Conservation (phyloP, 2,888 invertebrate species). For the Eilema caniola region DNA sequence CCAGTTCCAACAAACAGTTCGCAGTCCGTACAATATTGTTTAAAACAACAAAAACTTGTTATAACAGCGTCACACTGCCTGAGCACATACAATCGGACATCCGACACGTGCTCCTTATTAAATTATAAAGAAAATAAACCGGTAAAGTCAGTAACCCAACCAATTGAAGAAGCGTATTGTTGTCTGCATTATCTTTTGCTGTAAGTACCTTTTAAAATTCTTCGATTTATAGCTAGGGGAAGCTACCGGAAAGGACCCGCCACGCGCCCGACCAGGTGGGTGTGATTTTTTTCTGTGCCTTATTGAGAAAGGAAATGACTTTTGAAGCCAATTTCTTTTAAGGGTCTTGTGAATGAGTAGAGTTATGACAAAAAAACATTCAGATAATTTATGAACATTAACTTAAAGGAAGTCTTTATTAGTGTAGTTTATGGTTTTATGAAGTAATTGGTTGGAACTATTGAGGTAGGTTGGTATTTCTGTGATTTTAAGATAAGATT, state of each 20-base stretch:
- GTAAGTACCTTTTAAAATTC: conserved; percentile 50
- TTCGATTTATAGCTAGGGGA: conserved; percentile 60
- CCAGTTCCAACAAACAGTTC: conserved; percentile 47
- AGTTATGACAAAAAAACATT: conserved; percentile 20
- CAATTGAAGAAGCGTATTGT: conserved; percentile 32
- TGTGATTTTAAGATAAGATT: conserved; percentile 1
- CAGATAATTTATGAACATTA: conserved; percentile 15
- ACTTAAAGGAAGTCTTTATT: conserved; percentile 21
- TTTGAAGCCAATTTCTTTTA: conserved; percentile 54
- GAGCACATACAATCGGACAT: conserved; percentile 70
- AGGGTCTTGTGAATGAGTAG: conserved; percentile 39
- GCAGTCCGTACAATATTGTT: conserved; percentile 45
- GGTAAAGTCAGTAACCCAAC: conserved; percentile 54
- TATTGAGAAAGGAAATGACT: conserved; percentile 63
- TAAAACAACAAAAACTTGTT: conserved; percentile 55
- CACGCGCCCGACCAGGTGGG: conserved; percentile 76
- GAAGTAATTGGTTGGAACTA: conserved; percentile 2
- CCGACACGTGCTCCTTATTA: conserved; percentile 81
- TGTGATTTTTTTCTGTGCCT: conserved; percentile 62
- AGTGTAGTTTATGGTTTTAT: conserved; percentile 15
- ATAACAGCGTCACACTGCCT: conserved; percentile 69
- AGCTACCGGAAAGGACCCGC: conserved; percentile 70
- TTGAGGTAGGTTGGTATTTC: not conserved
- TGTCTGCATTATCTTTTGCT: conserved; percentile 25
- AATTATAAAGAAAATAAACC: conserved; percentile 82